Percentiles rank a stretch among this genome's conserved stretches.
These are phyloP conservation scores for Maccullochella peelii DNA, from an alignment of 2,113 vertebrate genomes.

Conservation along the genomic window DNA sequence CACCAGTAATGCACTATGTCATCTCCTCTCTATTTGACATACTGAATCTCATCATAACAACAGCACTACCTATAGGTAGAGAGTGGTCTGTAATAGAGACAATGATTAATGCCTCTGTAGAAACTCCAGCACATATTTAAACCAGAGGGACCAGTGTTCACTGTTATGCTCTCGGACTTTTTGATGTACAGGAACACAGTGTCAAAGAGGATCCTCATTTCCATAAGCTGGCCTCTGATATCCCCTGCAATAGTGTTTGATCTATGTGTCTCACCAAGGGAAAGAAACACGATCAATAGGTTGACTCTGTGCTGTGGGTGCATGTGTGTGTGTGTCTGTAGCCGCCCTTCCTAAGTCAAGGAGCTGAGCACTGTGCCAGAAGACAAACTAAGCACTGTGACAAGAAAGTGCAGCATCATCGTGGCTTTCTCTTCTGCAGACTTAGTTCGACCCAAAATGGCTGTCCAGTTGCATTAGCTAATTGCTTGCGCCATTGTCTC, in stretches of 20 bases:
- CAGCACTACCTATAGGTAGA: constrained; percentile 1
- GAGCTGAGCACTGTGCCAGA: constrained; percentile 50
- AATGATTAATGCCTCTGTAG: constrained; percentile 28
- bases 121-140: constrained; percentile 22
- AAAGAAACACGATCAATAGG: constrained; percentile 39
- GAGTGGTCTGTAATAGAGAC: constrained; percentile 27
- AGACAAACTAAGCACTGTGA: constrained; percentile 56
- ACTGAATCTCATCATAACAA: constrained; percentile 11
- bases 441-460: constrained; percentile 44
- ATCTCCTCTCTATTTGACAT: constrained; percentile 21
- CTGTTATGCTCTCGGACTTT: constrained; percentile 12
- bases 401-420: constrained; percentile 74
- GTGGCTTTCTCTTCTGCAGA: constrained; percentile 45
- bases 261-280: constrained; percentile 32
- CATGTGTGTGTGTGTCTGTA: constrained; percentile 33
- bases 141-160: constrained; percentile 1
- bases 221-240: constrained; percentile 32
- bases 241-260: constrained; percentile 47
- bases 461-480: constrained; percentile 73
- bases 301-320: constrained; percentile 13
- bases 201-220: constrained; percentile 42
- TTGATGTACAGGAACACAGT: constrained; percentile 36
- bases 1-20: background rate
- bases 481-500: constrained; percentile 60
- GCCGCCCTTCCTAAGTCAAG: constrained; percentile 42